Evolutionary conservation across 2,113 vertebrate species (phyloP), one percentile per base, ranked within the genome.

Genomic region (Takifugu flavidus): DNA sequence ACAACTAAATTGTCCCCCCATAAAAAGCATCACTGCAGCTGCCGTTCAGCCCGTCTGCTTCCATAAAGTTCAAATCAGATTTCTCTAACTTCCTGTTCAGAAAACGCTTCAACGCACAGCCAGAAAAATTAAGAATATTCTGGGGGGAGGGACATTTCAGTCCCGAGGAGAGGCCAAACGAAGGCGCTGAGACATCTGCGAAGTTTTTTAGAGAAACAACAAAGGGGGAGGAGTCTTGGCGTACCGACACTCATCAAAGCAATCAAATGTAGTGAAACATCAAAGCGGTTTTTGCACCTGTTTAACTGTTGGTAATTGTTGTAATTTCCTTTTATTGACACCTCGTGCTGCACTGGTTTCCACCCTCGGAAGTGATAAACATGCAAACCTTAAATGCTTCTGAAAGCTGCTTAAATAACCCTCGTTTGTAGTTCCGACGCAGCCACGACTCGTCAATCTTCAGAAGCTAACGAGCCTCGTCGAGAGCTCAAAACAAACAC

Each of bases 401-500:
- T 29, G 59, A 73, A 78, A 60, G 63, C 34, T 63, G 58, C 62
- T 62, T 61, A 67, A 70, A 59, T 55, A 65, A 67, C 68, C 73
- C 56, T 73, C 59, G 53, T 28, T 50, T 15, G 51, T 25, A 75
- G 56, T 45, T 79, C 67, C 65, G 27, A 70, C 26, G 68, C 52
- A 60, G 14, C 13, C 55, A 15, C 20, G 28, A 62, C 75, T 62
- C 54, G 47, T 60, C 61, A 43, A 29, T 28, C 28, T 45, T 82
- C 31, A 42, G 10, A 61, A 68, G 78, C 71, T 68, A 83, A 76
- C 25, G 44, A 45, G 44, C 44, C 44, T 45, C 14, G 74, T 67
- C 25, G 7, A 70, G 45, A 61, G 49, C 64, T 67, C 69, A 74
- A 85, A 87, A 85, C 77, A 87, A 88, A 86, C 84, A 82, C 80